Evolutionary conservation across 2,888 invertebrate species (phyloP).

Genomic region (Morpho helenor): DNA sequence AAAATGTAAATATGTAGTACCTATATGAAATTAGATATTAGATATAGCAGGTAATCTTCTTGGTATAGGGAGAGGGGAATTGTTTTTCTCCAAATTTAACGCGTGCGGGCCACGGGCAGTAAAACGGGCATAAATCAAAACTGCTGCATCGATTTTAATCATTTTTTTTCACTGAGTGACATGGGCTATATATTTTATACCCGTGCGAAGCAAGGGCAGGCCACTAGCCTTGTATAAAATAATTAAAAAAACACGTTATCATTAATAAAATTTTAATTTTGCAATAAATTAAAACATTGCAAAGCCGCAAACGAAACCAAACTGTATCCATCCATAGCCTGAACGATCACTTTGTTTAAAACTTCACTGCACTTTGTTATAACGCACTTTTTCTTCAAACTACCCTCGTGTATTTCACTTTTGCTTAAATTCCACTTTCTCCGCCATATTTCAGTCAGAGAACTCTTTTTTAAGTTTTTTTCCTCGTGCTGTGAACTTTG

Average conservation of each 20-base stretch:
- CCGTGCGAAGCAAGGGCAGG: too few species aligned
- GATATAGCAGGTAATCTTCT: too few species aligned
- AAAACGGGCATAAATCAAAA: too few species aligned
- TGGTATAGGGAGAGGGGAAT: too few species aligned
- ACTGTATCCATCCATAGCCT: conserved; percentile 54
- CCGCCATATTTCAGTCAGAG: conserved; percentile 57
- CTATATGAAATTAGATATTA: too few species aligned
- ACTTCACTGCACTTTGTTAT: conserved; percentile 44
- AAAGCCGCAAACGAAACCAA: conserved; percentile 56
- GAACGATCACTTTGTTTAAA: conserved; percentile 55
- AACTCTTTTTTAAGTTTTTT: conserved; percentile 42
- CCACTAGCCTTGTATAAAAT: neutral
- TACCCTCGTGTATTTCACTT: conserved; percentile 31
- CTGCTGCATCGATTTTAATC: too few species aligned
- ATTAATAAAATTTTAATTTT: conserved; percentile 33
- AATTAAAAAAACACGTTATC: neutral
- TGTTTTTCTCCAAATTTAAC: too few species aligned
- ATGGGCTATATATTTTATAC: too few species aligned
- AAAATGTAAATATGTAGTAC: too few species aligned
- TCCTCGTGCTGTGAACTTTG: conserved; percentile 41
- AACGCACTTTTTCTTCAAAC: conserved; percentile 39
- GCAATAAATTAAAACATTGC: conserved; percentile 63
- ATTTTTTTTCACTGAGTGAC: too few species aligned
- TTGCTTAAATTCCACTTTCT: conserved; percentile 56
- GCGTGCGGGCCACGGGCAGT: too few species aligned